Evolutionary conservation across 1,140 invertebrate genomes (phyloP).

Genomic region (Drosophila cardini): DNA sequence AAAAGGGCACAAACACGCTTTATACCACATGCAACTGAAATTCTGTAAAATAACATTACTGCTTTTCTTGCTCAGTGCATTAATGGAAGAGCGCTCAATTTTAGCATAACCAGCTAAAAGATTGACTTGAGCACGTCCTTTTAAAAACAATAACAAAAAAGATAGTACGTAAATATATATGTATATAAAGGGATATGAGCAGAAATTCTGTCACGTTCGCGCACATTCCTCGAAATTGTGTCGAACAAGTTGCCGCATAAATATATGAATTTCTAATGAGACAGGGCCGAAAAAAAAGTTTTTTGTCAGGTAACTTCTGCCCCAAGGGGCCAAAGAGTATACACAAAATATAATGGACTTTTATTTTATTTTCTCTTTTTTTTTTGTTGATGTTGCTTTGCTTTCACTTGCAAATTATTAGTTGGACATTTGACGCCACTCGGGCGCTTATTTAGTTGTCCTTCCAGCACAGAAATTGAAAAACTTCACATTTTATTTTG

Average conservation of each 20-base stretch:
- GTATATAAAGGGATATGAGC: no score
- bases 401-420: slow-evolving; percentile 71
- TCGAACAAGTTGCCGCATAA: slow-evolving; percentile 61
- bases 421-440: slow-evolving; percentile 70
- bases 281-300: slow-evolving; percentile 10
- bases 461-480: slow-evolving; percentile 54
- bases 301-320: neutral
- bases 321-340: neutral
- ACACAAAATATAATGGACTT: slow-evolving; percentile 12
- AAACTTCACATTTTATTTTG: slow-evolving; percentile 67
- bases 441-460: slow-evolving; percentile 50
- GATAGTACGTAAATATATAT: neutral
- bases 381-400: slow-evolving; percentile 11
- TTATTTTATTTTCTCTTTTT: slow-evolving; percentile 27
- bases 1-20: slow-evolving; percentile 18
- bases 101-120: slow-evolving; percentile 41
- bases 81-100: slow-evolving; percentile 49
- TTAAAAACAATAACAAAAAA: neutral
- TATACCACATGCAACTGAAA: slow-evolving; percentile 46
- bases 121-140: slow-evolving; percentile 33
- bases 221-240: slow-evolving; percentile 43
- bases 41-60: slow-evolving; percentile 52
- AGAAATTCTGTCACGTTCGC: slow-evolving; percentile 49
- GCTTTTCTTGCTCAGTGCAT: slow-evolving; percentile 34
- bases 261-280: slow-evolving; percentile 73